Base-by-base conservation (phyloP, 2,888 invertebrate species). In the Andricus curvator region DNA sequence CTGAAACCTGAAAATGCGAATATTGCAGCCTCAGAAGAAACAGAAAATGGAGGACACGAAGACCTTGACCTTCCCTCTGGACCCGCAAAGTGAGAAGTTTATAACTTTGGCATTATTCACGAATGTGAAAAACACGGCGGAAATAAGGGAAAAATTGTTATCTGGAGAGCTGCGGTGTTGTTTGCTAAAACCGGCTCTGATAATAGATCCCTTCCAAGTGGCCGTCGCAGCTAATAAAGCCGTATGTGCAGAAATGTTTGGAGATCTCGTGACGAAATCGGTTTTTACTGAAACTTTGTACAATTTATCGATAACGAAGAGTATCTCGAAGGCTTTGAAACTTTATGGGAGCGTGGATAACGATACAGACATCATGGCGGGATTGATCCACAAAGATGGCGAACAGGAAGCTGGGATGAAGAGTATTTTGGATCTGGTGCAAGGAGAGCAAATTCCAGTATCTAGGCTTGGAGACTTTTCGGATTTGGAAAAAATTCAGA, bases 151-250 rank as follows among this genome's bases (percentile, higher is more conserved):
- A 83, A 94, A 94, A 85, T 89, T 96, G 2, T 89, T 95, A n/a
- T 92, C 90, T 22, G 95, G 95, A 41, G 86, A 92, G 22, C 93
- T 96, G 90, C 92, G 94, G 80, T 96, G 96, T 89, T 94, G 95
- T 76, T 92, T 95, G 4, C 92, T 96, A 51, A 96, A 96, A 88
- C 94, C 96, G 2, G 91, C 90, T 79, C 89, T 96, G 78, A 94
- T 96, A 82, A 83, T 94, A 64, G 95, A 96, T 88, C 94, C 95
- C 4, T 94, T 95, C 85, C 95, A 95, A 92, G 91, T 96, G 15
- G 93, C 94, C 0, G 94, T 95, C 11, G 96, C 96, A 1, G 95
- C 96, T 1, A 96, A 96, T 88, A 95, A 94, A 89, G 96, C 96
- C 4, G 93, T 93, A 0, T 86, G 95, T 0, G 93, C 94, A 2